phyloP scores from a whole-genome alignment of 2,113 vertebrate genomes.

The Psilopogon haemacephalus region DNA sequence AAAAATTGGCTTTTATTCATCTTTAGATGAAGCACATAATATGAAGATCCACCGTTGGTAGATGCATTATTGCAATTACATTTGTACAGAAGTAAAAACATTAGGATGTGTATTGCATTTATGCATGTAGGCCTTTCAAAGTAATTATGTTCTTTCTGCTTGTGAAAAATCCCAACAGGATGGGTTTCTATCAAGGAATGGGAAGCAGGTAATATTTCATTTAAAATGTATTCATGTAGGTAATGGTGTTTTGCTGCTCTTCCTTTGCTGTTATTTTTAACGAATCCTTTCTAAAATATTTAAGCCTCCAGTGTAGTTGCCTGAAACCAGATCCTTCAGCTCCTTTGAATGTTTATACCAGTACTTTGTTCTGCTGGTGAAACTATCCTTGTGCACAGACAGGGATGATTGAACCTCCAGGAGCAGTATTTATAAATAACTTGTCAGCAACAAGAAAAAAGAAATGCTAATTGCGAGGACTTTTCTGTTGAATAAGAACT shows the following conservation, averaged over 20 bases:
- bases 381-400: neutral
- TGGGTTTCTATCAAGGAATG: slow-evolving; percentile 10
- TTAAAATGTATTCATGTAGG: slow-evolving; percentile 54
- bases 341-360: slow-evolving; percentile 13
- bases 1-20: neutral
- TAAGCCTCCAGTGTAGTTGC: slow-evolving; percentile 45
- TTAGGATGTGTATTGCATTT: slow-evolving; percentile 34
- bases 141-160: slow-evolving; percentile 51
- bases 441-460: neutral
- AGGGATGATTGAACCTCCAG: neutral
- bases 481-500: neutral
- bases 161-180: slow-evolving; percentile 41
- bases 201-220: slow-evolving; percentile 54
- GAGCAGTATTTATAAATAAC: slow-evolving; percentile 50
- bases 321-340: slow-evolving; percentile 52
- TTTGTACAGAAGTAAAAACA: slow-evolving; percentile 34
- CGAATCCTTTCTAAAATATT: slow-evolving; percentile 62
- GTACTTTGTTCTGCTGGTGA: slow-evolving; percentile 19
- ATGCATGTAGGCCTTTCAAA: slow-evolving; percentile 34
- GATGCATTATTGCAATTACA: slow-evolving; percentile 40
- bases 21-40: neutral
- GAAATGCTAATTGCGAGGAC: neutral
- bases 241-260: slow-evolving; percentile 62
- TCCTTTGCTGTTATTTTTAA: slow-evolving; percentile 66
- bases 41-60: neutral